phyloP scores from a whole-genome alignment of 1,140 invertebrate species.

The Zaprionus tsacasi region DNA sequence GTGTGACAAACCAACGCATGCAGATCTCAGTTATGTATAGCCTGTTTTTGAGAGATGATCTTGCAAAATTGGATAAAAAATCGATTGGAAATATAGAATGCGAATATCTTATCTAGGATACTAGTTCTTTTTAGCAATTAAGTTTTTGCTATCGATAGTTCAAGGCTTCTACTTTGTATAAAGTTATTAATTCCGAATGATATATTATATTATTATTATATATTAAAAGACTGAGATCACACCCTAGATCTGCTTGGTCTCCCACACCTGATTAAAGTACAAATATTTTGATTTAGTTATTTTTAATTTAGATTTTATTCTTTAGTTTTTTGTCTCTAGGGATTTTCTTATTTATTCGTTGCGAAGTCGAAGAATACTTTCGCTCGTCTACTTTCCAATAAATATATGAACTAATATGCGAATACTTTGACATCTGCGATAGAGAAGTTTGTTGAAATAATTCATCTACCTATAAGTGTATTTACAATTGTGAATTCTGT shows the following conservation, averaged over 20 bases:
- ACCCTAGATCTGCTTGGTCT: neutral
- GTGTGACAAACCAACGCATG: too few species aligned
- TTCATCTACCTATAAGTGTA: slow-evolving; percentile 29
- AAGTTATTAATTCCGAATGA: too few species aligned
- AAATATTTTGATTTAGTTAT: neutral
- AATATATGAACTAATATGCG: slow-evolving; percentile 25
- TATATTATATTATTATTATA: too few species aligned
- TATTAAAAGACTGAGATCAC: too few species aligned
- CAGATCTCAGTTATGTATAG: neutral
- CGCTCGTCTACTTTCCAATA: slow-evolving; percentile 25
- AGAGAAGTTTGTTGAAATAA: slow-evolving; percentile 17
- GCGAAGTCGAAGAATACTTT: slow-evolving; percentile 25
- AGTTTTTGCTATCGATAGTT: neutral
- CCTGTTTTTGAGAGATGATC: neutral
- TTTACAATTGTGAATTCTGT: slow-evolving; percentile 16
- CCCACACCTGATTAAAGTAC: neutral
- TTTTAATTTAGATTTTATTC: neutral
- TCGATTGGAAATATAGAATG: too few species aligned
- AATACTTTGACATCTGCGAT: slow-evolving; percentile 19
- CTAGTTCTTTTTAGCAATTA: neutral
- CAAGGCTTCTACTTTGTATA: too few species aligned
- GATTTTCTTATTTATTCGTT: slow-evolving; percentile 22
- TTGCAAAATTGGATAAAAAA: neutral
- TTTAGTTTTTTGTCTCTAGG: neutral
- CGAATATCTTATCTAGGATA: too few species aligned